Evolutionary conservation across 2,888 invertebrate species (phyloP).

Genomic region (Cosmia trapezina): DNA sequence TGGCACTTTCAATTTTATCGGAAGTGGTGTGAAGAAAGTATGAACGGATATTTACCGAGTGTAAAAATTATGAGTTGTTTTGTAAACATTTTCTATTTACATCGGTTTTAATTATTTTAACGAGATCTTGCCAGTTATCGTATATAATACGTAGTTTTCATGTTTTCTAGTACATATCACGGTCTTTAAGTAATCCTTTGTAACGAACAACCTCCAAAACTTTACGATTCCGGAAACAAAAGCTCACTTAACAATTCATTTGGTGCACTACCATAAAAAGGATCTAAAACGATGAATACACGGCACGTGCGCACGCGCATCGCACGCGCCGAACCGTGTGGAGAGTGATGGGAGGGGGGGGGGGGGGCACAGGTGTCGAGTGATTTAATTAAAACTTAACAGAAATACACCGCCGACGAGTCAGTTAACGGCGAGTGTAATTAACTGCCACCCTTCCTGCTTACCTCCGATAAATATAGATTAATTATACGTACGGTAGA

Average conservation of each 20-base stretch:
- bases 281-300: conserved; percentile 45
- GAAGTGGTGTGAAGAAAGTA: conserved; percentile 28
- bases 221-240: conserved; percentile 50
- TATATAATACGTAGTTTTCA: not conserved
- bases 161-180: no score
- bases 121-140: not conserved
- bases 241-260: conserved; percentile 53
- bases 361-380: conserved; percentile 80
- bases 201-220: conserved; percentile 15
- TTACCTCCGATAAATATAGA: conserved; percentile 67
- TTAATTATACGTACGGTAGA: conserved; percentile 65
- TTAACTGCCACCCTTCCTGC: conserved; percentile 70
- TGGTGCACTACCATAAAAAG: conserved; percentile 49
- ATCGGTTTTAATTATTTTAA: not conserved
- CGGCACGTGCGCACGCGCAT: conserved; percentile 76
- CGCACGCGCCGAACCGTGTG: conserved; percentile 47
- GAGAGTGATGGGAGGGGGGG: conserved; percentile 28
- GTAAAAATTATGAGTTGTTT: not conserved
- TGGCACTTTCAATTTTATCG: conserved; percentile 59
- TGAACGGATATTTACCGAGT: not conserved
- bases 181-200: no score
- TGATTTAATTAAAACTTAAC: conserved; percentile 82
- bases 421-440: conserved; percentile 69
- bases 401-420: conserved; percentile 69
- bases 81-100: not conserved